These are phyloP conservation scores for Choloepus hoffmanni DNA, from an alignment of 2,113 vertebrate species.

Conservation along the genomic window DNA sequence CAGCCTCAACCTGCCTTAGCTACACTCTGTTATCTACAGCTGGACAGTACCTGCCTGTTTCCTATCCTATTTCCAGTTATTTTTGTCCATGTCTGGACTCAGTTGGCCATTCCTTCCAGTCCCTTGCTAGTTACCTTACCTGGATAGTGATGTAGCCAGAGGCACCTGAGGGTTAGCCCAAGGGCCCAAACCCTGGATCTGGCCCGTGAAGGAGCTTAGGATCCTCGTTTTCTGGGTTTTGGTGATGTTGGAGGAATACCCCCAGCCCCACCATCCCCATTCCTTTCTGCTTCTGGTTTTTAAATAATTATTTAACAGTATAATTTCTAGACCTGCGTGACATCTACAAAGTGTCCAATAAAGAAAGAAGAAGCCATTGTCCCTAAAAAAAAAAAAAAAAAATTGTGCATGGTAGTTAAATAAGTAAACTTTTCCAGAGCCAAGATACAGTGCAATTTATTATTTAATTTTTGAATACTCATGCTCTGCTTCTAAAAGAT, in stretches of 20 bases:
- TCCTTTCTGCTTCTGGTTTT: constrained; percentile 86
- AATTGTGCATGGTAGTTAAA: neutral
- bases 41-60: constrained; percentile 66
- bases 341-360: constrained; percentile 81
- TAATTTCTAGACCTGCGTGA: constrained; percentile 85
- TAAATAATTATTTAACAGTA: constrained; percentile 89
- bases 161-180: constrained; percentile 56
- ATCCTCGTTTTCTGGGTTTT: constrained; percentile 67
- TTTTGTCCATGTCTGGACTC: constrained; percentile 66
- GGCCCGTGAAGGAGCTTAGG: constrained; percentile 13
- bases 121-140: constrained; percentile 45
- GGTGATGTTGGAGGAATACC: constrained; percentile 74
- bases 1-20: constrained; percentile 76
- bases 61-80: constrained; percentile 72
- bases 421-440: constrained; percentile 30
- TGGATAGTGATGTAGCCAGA: constrained; percentile 58
- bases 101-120: constrained; percentile 39
- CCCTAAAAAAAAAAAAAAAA: neutral
- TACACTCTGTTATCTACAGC: constrained; percentile 74
- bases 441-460: neutral
- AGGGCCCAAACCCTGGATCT: constrained; percentile 10
- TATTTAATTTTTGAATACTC: constrained; percentile 29
- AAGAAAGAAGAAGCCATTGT: constrained; percentile 84
- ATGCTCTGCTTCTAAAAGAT: neutral
- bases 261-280: constrained; percentile 74